Base-by-base conservation (phyloP, 2,888 invertebrate species). In the Eubasilissa splendida region DNA sequence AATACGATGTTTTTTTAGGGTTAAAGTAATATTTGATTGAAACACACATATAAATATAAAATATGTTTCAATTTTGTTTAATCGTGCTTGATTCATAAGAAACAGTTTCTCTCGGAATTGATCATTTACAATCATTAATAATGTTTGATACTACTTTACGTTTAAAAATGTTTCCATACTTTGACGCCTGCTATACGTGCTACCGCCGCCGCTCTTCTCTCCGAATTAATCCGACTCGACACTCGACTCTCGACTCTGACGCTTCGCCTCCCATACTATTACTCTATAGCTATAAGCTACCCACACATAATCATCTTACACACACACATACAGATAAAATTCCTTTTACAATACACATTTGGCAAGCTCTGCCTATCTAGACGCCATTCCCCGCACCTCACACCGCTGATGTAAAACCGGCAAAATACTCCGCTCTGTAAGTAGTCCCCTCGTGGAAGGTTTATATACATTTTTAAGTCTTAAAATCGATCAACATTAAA, bases 381-480 rank as follows among this genome's bases (percentile, higher is more conserved):
- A 12, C 11, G 5, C 10, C 33, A 12, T n/a, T 11, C 63, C 63
- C 33, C 22, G 9, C 31, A 7, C 63, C 12, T 53, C 70, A n/a
- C 14, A 9, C 70, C 22, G 53, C 22, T 9, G 0, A 58, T 4
- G 58, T n/a, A 54, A 9, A 22, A 14, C 70, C 54, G 31, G 31
- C 53, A 70, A 70, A 54, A 9, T 70, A 70, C 70, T 70, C 77
- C 77, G 42, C 59, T 50, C 7, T 14, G 33, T 22, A 80, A 80
- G 76, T 80, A 80, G 80, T 76, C 66, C 80, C 76, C 80, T 33
- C 76, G 76, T 80, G 80, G 71, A 56, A 11, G 14, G 22, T 56
- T 66, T 73, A 56, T n/a, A n/a, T 5, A 33, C 5, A 50, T 54
- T 71, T 71, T 31, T 50, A 73, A 22, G 52, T 1, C 42, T 77